Conservation (phyloP, 2,113 vertebrate genomes). For the human (Homo sapiens) region DNA sequence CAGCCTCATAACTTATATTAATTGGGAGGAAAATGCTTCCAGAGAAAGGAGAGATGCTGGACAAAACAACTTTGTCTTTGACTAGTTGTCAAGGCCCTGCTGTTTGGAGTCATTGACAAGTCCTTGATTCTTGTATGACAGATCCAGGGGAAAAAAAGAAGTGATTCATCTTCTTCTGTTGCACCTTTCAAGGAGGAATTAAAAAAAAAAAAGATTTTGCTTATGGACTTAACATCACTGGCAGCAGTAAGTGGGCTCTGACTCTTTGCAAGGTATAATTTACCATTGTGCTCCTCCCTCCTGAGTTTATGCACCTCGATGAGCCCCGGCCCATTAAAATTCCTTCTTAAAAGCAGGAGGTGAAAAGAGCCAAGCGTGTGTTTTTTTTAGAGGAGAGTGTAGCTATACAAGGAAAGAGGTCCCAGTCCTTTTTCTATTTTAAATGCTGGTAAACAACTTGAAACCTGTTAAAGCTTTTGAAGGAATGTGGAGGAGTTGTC, state of each 20-base stretch:
- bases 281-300: slow-evolving; percentile 42
- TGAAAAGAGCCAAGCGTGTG: slow-evolving; percentile 62
- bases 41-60: slow-evolving; percentile 35
- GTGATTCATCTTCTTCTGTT: slow-evolving; percentile 55
- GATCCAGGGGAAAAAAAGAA: neutral
- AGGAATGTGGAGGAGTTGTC: slow-evolving; percentile 57
- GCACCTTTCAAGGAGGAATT: slow-evolving; percentile 45
- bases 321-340: slow-evolving; percentile 73
- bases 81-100: slow-evolving; percentile 46
- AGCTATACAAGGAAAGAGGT: neutral
- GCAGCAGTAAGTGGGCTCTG: slow-evolving; percentile 26
- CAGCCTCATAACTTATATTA: slow-evolving; percentile 62
- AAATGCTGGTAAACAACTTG: slow-evolving; percentile 63
- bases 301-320: slow-evolving; percentile 24
- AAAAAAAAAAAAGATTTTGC: slow-evolving; percentile 51
- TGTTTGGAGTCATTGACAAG: slow-evolving; percentile 47
- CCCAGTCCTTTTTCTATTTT: slow-evolving; percentile 52
- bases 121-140: slow-evolving; percentile 48
- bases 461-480: slow-evolving; percentile 50
- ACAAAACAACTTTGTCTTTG: slow-evolving; percentile 52
- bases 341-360: slow-evolving; percentile 76
- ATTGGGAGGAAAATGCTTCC: slow-evolving; percentile 57
- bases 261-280: slow-evolving; percentile 61
- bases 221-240: slow-evolving; percentile 53
- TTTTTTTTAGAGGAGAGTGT: slow-evolving; percentile 41